Percentiles rank a stretch among this genome's conserved stretches.
phyloP scores from a whole-genome alignment of 2,888 invertebrate genomes.

The Meliscaeva auricollis region DNA sequence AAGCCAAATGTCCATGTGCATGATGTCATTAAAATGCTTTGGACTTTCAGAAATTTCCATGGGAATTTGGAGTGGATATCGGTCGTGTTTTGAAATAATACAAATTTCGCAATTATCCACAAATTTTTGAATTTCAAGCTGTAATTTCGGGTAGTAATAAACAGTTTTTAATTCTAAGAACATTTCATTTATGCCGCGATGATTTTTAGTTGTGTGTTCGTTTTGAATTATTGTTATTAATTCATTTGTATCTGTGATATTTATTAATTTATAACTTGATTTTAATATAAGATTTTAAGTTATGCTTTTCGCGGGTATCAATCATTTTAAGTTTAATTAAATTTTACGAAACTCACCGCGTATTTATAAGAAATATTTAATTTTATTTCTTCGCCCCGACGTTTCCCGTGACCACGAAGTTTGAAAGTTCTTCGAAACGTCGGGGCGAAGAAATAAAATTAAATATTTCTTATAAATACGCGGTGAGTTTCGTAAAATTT shows the following conservation, averaged over 20 bases:
- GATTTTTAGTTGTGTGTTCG: constrained; percentile 5
- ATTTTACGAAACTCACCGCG: too few relatives aligned
- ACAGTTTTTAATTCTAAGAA: neutral
- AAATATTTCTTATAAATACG: too few relatives aligned
- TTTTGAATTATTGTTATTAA: too few relatives aligned
- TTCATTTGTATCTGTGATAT: constrained; percentile 9
- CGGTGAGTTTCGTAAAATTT: too few relatives aligned
- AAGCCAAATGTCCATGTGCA: neutral
- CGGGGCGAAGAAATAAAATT: too few relatives aligned
- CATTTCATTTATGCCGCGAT: neutral
- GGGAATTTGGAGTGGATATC: neutral
- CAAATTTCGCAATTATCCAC: neutral
- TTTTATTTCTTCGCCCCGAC: too few relatives aligned
- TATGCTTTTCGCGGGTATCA: too few relatives aligned
- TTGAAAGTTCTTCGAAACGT: too few relatives aligned
- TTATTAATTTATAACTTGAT: neutral
- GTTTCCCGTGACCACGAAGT: too few relatives aligned
- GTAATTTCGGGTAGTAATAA: neutral
- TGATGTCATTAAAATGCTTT: neutral
- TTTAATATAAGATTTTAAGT: too few relatives aligned
- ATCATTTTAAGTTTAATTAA: too few relatives aligned
- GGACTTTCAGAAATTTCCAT: neutral
- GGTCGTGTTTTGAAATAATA: neutral
- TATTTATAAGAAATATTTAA: too few relatives aligned
- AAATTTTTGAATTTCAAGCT: neutral